Conservation (phyloP, 2,797 vertebrate genomes). For the Erethizon dorsatum region DNA sequence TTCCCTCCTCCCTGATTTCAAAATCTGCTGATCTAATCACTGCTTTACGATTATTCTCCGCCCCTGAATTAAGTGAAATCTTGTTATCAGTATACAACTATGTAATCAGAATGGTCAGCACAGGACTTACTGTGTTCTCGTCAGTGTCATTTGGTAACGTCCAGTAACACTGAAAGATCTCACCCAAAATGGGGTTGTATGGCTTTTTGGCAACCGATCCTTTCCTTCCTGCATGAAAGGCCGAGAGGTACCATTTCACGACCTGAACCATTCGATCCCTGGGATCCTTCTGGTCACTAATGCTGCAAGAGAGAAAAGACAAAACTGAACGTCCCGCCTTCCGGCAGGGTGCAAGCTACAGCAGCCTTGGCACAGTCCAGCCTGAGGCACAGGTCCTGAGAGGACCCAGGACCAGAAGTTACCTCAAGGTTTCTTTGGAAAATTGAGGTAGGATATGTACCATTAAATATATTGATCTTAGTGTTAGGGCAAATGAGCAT, state of each 20-base stretch:
- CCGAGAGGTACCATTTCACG: conserved; percentile 99
- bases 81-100: background rate
- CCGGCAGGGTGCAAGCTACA: background rate
- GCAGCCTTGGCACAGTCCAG: background rate
- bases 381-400: background rate
- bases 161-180: conserved; percentile 99
- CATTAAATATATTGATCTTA: background rate
- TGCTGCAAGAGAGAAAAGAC: conserved; percentile 89
- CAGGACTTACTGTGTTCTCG: conserved; percentile 91
- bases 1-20: background rate
- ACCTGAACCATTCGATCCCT: conserved; percentile 98
- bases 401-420: background rate
- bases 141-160: conserved; percentile 94
- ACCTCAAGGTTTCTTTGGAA: background rate
- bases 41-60: background rate
- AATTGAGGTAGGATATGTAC: background rate
- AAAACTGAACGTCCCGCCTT: background rate
- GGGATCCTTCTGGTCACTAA: conserved; percentile 96
- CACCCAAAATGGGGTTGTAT: conserved; percentile 98
- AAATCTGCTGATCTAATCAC: background rate
- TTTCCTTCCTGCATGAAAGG: conserved; percentile 99
- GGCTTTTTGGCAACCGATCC: conserved; percentile 99
- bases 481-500: conserved; percentile 11
- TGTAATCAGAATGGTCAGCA: background rate
- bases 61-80: conserved; percentile 38